Base-by-base conservation (phyloP, 1,140 invertebrate species). In the Mylabris phalerata region DNA sequence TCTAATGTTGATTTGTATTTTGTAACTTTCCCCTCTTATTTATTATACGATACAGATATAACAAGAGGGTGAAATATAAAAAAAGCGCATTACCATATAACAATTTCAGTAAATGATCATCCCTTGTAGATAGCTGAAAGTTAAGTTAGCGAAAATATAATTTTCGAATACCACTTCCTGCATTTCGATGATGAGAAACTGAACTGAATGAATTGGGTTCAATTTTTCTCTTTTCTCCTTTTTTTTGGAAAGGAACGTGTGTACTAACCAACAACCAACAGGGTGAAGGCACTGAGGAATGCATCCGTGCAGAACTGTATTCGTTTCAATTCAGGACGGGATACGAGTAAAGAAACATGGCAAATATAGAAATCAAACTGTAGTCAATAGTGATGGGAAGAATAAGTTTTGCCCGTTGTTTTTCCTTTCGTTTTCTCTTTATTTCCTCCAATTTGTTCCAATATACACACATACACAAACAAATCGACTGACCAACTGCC, bases 71-170 rank as follows among this genome's bases (percentile, higher is more conserved):
- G 19, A 7, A 7, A 40, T 40, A 7, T 40, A 40, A 6, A 40
- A 40, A 7, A 40, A 2, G 10, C 39, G 10, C 6, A 40, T 42
- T 11, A 42, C 3, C 41, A n/a, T 7, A n/a, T 10, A 42, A 42
- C 10, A 42, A 55, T 63, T 63, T 59, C 57, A 27, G 42, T 44
- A 52, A 60, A 63, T 63, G 52, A 60, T 55, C 58, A 65, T 65
- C 62, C 63, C 48, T 55, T 27, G 61, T 61, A 63, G 61, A 66
- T 9, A n/a, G 6, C 41, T 49, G 43, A 49, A 40, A 63, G 64
- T 63, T 59, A 61, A 66, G 61, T 66, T 66, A 66, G 61, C 63
- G 64, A 66, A 66, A 66, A 66, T 66, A 59, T 66, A 66, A 66
- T 66, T 66, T 45, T 32, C 50, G 27, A 55, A 50, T 55, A 51